Evolutionary conservation across 2,888 invertebrate genomes (phyloP), one percentile per base, ranked within the genome.

Genomic region (Xestia sexstrigata): DNA sequence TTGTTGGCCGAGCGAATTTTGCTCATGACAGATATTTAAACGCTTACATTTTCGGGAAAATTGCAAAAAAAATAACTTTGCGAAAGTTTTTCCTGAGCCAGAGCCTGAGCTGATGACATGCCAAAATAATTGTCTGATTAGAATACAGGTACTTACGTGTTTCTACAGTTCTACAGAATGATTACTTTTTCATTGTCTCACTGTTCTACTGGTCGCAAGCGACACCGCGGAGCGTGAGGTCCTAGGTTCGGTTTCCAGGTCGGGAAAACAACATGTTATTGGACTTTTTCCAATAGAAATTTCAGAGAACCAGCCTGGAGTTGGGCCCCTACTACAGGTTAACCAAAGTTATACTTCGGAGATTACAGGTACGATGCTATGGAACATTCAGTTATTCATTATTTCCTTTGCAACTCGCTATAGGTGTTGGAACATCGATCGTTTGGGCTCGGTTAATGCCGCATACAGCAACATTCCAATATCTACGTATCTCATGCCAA

Each of bases 21-120:
- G n/a, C 66, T 52, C 45, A 58, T 52, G 58, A 49, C 55, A 68
- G 47, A 60, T 62, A 15, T 63, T 63, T 11, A 49, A 63, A n/a
- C 30, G 42, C 26, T 47, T 47, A 49, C 13, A 23, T 65, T 47
- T 55, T 55, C 13, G 55, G 3, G 13, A 45, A 23, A 35, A 67
- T 15, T 23, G 52, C 23, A 17, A 17, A 47, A 49, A 58, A 49
- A 58, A 15, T n/a, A 15, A 49, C 30, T 39, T 55, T 26, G 8
- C 4, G 2, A 26, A 52, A 3, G 7, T 45, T 42, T 71, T 39
- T 20, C 15, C n/a, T 42, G 47, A 42, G n/a, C n/a, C n/a, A n/a
- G n/a, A n/a, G n/a, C n/a, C n/a, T 2, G 20, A n/a, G n/a, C n/a
- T 11, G 39, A 7, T 49, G n/a, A 23, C 20, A 30, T 9, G 11